These are phyloP conservation scores for Irena cyanogastra DNA, from an alignment of 2,113 vertebrate genomes.

Conservation along the genomic window DNA sequence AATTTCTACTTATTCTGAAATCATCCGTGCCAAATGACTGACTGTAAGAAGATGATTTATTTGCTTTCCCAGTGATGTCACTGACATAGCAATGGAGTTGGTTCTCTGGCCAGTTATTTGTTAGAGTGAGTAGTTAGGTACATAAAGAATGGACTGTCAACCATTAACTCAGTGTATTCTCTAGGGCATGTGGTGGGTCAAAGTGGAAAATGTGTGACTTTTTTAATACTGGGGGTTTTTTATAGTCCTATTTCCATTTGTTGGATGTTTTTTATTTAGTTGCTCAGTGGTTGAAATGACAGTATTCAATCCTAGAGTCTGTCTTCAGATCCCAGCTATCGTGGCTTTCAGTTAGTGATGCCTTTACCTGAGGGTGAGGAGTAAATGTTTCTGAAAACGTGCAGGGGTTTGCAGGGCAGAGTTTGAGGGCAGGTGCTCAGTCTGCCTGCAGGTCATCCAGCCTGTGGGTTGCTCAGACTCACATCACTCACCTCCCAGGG, in stretches of 20 bases:
- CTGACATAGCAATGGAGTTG: neutral
- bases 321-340: neutral
- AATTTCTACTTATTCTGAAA: neutral
- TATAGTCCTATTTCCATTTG: neutral
- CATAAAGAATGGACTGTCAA: neutral
- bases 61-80: neutral
- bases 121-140: neutral
- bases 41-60: neutral
- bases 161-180: neutral
- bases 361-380: neutral
- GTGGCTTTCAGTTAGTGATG: neutral
- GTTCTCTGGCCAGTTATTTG: neutral
- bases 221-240: neutral
- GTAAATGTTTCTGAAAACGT: neutral
- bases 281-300: neutral
- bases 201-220: neutral
- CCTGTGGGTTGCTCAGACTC: neutral
- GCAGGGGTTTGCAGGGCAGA: neutral
- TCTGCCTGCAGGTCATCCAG: neutral
- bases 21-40: neutral
- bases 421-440: neutral
- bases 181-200: neutral
- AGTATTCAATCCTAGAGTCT: neutral
- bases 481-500: neutral
- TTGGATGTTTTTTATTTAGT: neutral